These are phyloP conservation scores for Pelochelys cantorii DNA, from an alignment of 2,797 vertebrate species.

Conservation along the genomic window DNA sequence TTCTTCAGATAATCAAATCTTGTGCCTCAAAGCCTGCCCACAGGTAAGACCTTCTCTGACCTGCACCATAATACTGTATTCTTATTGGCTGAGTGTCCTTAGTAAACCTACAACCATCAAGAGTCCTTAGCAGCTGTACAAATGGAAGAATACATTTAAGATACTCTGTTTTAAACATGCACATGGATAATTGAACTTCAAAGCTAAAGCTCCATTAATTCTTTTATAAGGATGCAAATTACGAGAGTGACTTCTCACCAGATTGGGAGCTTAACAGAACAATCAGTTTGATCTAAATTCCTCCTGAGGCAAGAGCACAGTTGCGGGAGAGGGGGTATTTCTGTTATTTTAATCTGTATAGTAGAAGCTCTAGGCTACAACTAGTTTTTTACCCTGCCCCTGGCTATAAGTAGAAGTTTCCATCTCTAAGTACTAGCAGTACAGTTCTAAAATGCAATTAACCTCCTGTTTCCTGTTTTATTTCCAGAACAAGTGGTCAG, in stretches of 20 bases:
- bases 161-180: conserved; percentile 51
- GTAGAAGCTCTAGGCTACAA: conserved; percentile 23
- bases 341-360: conserved; percentile 43
- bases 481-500: background rate
- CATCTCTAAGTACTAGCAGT: background rate
- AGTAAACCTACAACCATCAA: conserved; percentile 24
- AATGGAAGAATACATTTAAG: conserved; percentile 48
- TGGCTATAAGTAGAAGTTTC: conserved; percentile 23
- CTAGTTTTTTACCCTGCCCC: conserved; percentile 35
- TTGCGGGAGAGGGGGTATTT: background rate
- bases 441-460: background rate
- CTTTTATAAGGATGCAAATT: conserved; percentile 77
- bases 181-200: conserved; percentile 71
- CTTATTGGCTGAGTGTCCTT: background rate
- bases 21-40: background rate
- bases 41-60: conserved; percentile 4
- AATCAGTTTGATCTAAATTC: conserved; percentile 50
- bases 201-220: conserved; percentile 60
- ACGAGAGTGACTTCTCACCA: conserved; percentile 62
- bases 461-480: background rate
- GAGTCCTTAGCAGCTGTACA: conserved; percentile 50
- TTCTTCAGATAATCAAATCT: conserved; percentile 30
- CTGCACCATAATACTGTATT: conserved; percentile 18
- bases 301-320: conserved; percentile 25
- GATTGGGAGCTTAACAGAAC: conserved; percentile 65